These are phyloP conservation scores for Acrobasis suavella DNA, from an alignment of 2,888 invertebrate genomes.

Conservation along the genomic window DNA sequence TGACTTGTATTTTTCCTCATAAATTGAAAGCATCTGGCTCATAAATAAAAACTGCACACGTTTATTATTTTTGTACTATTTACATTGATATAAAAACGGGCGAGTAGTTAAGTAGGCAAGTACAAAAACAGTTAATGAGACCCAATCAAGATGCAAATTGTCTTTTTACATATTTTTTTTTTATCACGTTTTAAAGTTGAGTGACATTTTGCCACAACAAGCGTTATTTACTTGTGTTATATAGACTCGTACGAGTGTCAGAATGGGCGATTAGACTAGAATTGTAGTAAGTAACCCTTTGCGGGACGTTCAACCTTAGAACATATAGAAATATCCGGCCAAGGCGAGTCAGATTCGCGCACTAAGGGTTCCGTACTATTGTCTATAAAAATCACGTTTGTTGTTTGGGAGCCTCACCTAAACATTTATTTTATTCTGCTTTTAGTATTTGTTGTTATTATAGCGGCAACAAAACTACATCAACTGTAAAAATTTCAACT, in stretches of 20 bases:
- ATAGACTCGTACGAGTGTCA: neutral
- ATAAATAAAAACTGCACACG: neutral
- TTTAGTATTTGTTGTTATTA: no score
- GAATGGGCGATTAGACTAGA: neutral
- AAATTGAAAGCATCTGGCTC: neutral
- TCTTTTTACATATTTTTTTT: conserved; percentile 7
- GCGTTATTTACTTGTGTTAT: neutral
- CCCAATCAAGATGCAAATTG: neutral
- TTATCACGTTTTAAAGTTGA: neutral
- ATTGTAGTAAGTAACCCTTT: neutral
- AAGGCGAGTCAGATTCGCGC: no score
- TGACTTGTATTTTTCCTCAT: no score
- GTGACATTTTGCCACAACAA: conserved; percentile 11
- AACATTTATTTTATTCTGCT: no score
- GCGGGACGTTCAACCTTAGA: no score
- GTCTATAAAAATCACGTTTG: no score
- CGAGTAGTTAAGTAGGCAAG: neutral
- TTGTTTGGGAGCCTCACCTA: no score
- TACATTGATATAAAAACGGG: neutral
- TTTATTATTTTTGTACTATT: no score
- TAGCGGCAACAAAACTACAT: no score
- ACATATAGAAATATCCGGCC: no score
- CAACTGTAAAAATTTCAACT: no score
- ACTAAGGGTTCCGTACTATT: no score
- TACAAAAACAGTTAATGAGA: conserved; percentile 7